These are phyloP conservation scores for Esox lucius DNA, from an alignment of 2,797 vertebrate genomes.

Conservation along the genomic window DNA sequence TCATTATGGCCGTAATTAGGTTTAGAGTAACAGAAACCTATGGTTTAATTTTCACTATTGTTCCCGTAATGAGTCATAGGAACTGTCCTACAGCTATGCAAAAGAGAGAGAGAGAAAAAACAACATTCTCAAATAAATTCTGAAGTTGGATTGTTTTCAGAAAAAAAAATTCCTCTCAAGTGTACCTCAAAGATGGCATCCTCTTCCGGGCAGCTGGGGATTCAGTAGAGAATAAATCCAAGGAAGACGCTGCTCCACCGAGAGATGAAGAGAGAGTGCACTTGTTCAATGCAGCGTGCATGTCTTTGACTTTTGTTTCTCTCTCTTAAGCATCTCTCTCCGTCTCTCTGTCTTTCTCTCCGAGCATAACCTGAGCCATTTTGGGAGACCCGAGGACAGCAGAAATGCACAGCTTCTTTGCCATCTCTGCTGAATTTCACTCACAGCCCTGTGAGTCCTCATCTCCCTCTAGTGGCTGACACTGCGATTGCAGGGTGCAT, in stretches of 20 bases:
- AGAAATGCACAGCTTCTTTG: not conserved
- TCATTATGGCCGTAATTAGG: constrained; percentile 20
- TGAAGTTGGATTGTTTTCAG: not conserved
- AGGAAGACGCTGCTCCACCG: not conserved
- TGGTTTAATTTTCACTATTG: not conserved
- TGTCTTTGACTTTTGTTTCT: not conserved
- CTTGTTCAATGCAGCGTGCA: not conserved
- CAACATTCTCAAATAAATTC: not conserved
- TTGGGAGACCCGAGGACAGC: not conserved
- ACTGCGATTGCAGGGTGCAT: not conserved
- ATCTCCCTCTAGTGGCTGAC: not conserved
- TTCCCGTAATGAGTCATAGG: not conserved
- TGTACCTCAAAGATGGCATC: not conserved
- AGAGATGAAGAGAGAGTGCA: not conserved
- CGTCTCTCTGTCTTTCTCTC: not conserved
- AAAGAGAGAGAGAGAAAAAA: not conserved
- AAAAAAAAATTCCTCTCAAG: not conserved
- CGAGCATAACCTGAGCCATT: not conserved
- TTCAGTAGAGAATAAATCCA: not conserved
- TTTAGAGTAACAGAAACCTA: constrained; percentile 24
- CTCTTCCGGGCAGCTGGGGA: not conserved
- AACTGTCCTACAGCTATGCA: not conserved
- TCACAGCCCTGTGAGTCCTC: not conserved
- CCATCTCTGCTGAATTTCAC: not conserved
- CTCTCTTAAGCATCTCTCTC: not conserved